These are phyloP conservation scores for Eurytoma californica DNA, from an alignment of 2,888 invertebrate species.

Conservation along the genomic window DNA sequence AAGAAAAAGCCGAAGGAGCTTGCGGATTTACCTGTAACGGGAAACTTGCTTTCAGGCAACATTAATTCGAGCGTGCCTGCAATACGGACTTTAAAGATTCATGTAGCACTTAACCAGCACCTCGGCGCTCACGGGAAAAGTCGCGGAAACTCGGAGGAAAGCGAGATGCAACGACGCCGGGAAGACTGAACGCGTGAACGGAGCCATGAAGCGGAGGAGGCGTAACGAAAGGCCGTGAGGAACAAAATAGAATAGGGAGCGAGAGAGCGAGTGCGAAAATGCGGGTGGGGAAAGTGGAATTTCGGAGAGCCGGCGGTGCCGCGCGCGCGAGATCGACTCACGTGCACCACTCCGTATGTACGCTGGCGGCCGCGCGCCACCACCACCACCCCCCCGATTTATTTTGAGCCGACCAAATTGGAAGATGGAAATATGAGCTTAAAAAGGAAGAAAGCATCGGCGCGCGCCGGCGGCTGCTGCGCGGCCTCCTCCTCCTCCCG, in stretches of 20 bases:
- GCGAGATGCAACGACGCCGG: slow-evolving; percentile 33
- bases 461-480: slow-evolving; percentile 51
- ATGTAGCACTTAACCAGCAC: not conserved
- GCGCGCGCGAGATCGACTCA: slow-evolving; percentile 62
- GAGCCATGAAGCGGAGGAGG: slow-evolving; percentile 34
- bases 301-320: slow-evolving; percentile 67
- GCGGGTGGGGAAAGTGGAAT: slow-evolving; percentile 60
- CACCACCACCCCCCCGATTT: slow-evolving; percentile 19
- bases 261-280: slow-evolving; percentile 52
- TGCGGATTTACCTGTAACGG: slow-evolving; percentile 71
- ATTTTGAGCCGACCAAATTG: slow-evolving; percentile 49
- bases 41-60: slow-evolving; percentile 74
- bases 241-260: slow-evolving; percentile 37
- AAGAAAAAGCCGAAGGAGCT: not conserved
- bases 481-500: not conserved
- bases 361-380: slow-evolving; percentile 5
- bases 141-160: not conserved
- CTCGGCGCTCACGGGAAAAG: not conserved
- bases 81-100: not conserved
- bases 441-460: slow-evolving; percentile 54
- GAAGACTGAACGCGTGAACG: slow-evolving; percentile 42
- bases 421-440: slow-evolving; percentile 58
- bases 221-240: slow-evolving; percentile 30
- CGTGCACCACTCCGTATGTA: slow-evolving; percentile 57
- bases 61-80: slow-evolving; percentile 63